Base-by-base conservation (phyloP, 2,797 vertebrate species). In the Merluccius polli region DNA sequence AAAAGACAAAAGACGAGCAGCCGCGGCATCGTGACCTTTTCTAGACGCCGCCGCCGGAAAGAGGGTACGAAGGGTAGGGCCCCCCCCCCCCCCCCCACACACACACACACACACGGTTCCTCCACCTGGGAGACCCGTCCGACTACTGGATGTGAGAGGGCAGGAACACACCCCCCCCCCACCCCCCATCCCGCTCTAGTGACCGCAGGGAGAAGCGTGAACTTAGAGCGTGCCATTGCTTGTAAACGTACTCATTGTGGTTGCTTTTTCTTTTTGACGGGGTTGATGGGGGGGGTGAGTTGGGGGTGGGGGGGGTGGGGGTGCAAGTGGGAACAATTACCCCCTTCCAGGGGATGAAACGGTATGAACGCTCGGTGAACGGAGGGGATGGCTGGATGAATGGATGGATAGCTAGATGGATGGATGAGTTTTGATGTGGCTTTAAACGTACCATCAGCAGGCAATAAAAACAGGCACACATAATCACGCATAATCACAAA, bases 391-490 rank as follows among this genome's bases (percentile, higher is more conserved):
- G 32, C 30, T 44, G 33, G 33, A 67, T 74, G 31, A 18, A 74
- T 24, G 59, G 73, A 65, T 65, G 59, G n/a, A 36, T 74, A 68
- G 30, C 70, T 24, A 41, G 68, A 27, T 70, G 30, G 30, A 69
- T 67, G 63, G 71, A 70, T 73, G 71, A 63, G 78, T 75, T 75
- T 75, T 79, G 75, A 79, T 76, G 78, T 79, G 78, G 78, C 75
- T 76, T 73, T 67, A 44, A 63, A 75, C 44, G 12, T 73, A 70
- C 71, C 41, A 75, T 73, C 74, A 73, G 71, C 78, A 70, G 68
- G 67, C 76, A 76, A 79, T 52, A 73, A 73, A 48, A 27, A 73
- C 72, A 73, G n/a, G 36, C 73, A 70, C 76, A 70, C 71, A 69
- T 63, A 77, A 35, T n/a, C 71, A 32, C n/a, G 35, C 76, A 59